A percentile compares a stretch with the other conserved stretches of the same genome.
Conservation (phyloP, 2,888 invertebrate genomes). For the Dicranocentrus wangi region DNA sequence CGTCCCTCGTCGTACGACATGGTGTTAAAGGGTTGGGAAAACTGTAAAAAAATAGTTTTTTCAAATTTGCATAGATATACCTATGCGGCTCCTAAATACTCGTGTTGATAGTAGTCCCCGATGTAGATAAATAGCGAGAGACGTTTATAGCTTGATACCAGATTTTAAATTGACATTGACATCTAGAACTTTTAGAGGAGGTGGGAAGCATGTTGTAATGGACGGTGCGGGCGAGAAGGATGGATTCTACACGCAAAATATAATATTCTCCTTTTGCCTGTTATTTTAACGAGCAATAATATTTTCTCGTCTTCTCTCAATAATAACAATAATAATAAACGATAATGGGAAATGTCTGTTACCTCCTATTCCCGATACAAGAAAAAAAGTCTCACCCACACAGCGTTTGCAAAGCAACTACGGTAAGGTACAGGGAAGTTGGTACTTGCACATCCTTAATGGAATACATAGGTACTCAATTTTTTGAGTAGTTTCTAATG, state of each 20-base stretch:
- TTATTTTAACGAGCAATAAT: constrained; percentile 53
- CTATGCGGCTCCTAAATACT: too few relatives aligned
- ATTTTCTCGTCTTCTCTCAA: constrained; percentile 1
- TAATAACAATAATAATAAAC: constrained; percentile 29
- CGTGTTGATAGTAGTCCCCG: too few relatives aligned
- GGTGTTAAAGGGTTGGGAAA: background rate
- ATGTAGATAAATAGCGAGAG: too few relatives aligned
- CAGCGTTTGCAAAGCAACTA: background rate
- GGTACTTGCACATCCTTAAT: too few relatives aligned
- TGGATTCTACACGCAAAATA: constrained; percentile 15
- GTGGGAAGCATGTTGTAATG: background rate
- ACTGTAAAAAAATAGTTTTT: background rate
- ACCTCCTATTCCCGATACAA: background rate
- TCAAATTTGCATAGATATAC: background rate
- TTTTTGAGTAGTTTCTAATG: constrained; percentile 1
- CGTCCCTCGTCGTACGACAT: too few relatives aligned
- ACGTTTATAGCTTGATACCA: constrained; percentile 28
- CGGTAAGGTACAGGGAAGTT: too few relatives aligned
- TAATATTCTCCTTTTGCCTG: background rate
- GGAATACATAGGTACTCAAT: background rate
- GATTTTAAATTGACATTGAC: constrained; percentile 48
- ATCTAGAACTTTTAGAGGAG: constrained; percentile 21
- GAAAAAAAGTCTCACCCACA: constrained; percentile 24
- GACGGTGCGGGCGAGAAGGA: background rate
- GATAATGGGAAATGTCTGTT: background rate